Percentiles rank a stretch among this genome's conserved stretches.
Evolutionary conservation across 2,113 vertebrate genomes (phyloP).

Genomic region (Pituophis catenifer): DNA sequence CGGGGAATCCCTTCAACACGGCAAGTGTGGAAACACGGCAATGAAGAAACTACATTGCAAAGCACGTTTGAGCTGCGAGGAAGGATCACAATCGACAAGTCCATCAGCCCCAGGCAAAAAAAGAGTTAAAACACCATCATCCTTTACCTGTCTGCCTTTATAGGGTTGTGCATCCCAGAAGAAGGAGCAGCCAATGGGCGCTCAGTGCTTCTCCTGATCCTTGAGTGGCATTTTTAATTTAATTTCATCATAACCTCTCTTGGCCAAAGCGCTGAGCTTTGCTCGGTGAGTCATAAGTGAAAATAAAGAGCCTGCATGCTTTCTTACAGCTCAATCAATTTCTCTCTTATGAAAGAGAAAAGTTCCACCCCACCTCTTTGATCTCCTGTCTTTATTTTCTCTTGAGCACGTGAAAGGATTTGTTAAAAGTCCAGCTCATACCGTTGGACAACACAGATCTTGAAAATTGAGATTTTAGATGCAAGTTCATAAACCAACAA

Average conservation of each 20-base stretch:
- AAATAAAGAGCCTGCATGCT: constrained; percentile 39
- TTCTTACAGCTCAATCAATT: constrained; percentile 14
- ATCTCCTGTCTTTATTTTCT: background rate
- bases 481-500: background rate
- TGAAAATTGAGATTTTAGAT: background rate
- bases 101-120: background rate
- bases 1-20: background rate
- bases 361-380: background rate
- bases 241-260: constrained; percentile 30
- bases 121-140: too few species aligned
- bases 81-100: background rate
- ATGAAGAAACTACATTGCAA: background rate
- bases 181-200: background rate
- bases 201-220: background rate
- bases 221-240: constrained; percentile 33
- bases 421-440: background rate
- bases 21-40: background rate
- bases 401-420: background rate
- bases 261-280: constrained; percentile 27
- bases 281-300: constrained; percentile 33
- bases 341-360: constrained; percentile 3
- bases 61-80: background rate
- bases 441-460: background rate
- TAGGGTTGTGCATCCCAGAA: background rate
- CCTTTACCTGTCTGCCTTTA: background rate